A percentile compares a stretch with the other conserved stretches of the same genome.
These are phyloP conservation scores for Pristis pectinata DNA, from an alignment of 2,797 vertebrate species.

Conservation along the genomic window DNA sequence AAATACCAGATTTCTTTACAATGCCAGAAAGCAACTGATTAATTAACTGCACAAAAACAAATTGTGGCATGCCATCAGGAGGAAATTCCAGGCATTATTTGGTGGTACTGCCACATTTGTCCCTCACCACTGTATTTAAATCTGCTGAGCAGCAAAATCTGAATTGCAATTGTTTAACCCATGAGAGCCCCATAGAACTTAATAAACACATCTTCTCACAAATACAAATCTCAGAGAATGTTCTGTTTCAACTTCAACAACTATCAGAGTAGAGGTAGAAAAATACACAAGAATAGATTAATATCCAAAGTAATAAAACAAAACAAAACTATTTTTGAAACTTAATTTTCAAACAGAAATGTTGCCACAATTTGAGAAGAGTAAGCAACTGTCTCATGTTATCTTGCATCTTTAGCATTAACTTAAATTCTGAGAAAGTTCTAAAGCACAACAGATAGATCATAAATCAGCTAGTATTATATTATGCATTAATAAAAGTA, in stretches of 20 bases:
- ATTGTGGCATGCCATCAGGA: constrained; percentile 32
- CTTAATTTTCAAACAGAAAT: not conserved
- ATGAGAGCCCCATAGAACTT: not conserved
- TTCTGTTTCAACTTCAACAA: not conserved
- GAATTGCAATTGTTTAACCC: constrained; percentile 6
- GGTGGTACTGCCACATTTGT: constrained; percentile 28
- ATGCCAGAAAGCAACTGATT: constrained; percentile 35
- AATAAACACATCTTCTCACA: not conserved
- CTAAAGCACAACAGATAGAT: not conserved
- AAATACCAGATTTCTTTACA: constrained; percentile 35
- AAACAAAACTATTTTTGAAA: not conserved
- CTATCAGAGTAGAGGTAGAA: not conserved
- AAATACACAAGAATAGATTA: not conserved
- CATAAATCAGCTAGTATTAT: too few relatives aligned
- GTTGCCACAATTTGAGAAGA: not conserved
- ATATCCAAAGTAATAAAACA: not conserved
- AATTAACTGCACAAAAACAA: constrained; percentile 36
- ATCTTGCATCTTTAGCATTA: too few relatives aligned
- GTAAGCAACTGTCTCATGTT: not conserved
- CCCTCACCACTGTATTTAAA: constrained; percentile 32
- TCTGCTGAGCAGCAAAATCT: constrained; percentile 10
- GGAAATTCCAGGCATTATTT: constrained; percentile 38
- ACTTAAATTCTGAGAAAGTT: not conserved
- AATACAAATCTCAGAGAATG: not conserved
- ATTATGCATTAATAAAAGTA: not conserved